Conservation (phyloP, 2,113 vertebrate species). For the Dascyllus trimaculatus region DNA sequence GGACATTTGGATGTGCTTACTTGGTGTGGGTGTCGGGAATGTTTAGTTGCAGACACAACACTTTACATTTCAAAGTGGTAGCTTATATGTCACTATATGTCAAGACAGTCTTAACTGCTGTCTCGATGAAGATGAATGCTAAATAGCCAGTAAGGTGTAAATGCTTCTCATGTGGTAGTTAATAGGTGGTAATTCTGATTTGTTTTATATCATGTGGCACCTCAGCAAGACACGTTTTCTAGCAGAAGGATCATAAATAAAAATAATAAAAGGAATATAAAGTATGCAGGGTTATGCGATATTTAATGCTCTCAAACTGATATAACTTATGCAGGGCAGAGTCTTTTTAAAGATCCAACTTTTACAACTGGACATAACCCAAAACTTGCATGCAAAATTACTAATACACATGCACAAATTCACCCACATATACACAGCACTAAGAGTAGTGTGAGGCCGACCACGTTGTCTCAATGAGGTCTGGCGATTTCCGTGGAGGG, state of each 20-base stretch:
- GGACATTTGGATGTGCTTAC: not conserved
- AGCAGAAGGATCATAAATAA: too few species aligned
- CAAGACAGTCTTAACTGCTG: not conserved
- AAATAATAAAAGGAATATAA: not conserved
- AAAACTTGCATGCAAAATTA: not conserved
- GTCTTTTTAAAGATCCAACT: too few species aligned
- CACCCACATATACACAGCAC: not conserved
- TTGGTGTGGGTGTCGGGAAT: too few species aligned
- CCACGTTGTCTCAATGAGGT: slow-evolving; percentile 45
- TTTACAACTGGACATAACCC: not conserved
- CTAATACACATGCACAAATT: not conserved
- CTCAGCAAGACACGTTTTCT: too few species aligned
- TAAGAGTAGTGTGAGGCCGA: not conserved
- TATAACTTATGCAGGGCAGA: not conserved
- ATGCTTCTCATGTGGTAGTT: too few species aligned
- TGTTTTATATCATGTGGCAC: too few species aligned
- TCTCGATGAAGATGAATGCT: not conserved
- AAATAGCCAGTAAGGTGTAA: too few species aligned
- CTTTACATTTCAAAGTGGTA: too few species aligned
- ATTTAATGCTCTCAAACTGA: not conserved
- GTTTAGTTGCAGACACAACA: too few species aligned
- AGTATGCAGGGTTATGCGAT: not conserved
- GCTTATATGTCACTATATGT: not conserved
- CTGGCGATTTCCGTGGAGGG: slow-evolving; percentile 51
- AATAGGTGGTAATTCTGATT: too few species aligned